phyloP scores from a whole-genome alignment of 2,888 invertebrate species.

The Plagiodera versicolora region DNA sequence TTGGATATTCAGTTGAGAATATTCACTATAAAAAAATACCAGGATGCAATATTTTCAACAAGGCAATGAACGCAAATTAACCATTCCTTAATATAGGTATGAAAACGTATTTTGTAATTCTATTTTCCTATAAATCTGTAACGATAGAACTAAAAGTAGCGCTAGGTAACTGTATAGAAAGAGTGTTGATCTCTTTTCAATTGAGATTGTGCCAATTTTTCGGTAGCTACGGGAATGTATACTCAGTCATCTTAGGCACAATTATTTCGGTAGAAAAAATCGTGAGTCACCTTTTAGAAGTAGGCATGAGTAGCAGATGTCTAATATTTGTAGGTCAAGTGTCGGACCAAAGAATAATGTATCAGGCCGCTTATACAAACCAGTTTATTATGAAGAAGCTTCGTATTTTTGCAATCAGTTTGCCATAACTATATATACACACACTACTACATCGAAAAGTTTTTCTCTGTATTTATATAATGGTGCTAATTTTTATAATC shows the following conservation, averaged over 20 bases:
- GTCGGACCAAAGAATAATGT: constrained; percentile 33
- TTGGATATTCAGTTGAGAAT: no score
- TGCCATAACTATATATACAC: constrained; percentile 22
- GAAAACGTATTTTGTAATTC: constrained; percentile 28
- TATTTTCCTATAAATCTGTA: constrained; percentile 22
- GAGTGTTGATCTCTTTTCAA: not conserved
- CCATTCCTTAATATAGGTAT: constrained; percentile 27
- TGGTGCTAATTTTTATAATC: constrained; percentile 40
- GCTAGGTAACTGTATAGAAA: not conserved
- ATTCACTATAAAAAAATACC: no score
- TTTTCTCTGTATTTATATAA: constrained; percentile 34
- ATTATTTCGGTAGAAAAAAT: constrained; percentile 7
- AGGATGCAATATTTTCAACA: no score
- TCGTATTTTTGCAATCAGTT: constrained; percentile 32
- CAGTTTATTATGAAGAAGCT: constrained; percentile 16
- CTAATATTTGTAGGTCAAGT: constrained; percentile 27
- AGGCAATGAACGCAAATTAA: constrained; percentile 1
- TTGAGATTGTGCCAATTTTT: constrained; percentile 1
- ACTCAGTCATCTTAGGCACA: constrained; percentile 6
- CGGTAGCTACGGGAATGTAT: not conserved
- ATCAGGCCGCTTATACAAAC: constrained; percentile 22
- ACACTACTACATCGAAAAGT: constrained; percentile 37
- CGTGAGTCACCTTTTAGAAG: constrained; percentile 11
- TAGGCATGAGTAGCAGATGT: constrained; percentile 14
- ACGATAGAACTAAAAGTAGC: not conserved